Percentiles rank a stretch among this genome's conserved stretches.
phyloP scores from a whole-genome alignment of 2,113 vertebrate species.

The Thamnaconus septentrionalis region DNA sequence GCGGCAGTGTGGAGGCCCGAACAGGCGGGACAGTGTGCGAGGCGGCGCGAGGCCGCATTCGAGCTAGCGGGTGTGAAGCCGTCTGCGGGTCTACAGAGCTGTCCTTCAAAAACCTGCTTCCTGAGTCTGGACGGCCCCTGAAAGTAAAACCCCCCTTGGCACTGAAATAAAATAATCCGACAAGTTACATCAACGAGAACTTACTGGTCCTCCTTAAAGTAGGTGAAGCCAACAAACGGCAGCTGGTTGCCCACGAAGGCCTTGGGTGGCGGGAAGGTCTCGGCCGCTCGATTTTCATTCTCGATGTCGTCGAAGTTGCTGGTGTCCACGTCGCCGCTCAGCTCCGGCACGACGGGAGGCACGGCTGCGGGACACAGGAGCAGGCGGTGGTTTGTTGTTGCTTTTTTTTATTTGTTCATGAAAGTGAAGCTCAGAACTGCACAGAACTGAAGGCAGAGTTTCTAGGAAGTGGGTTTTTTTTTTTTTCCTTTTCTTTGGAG shows the following conservation, averaged over 20 bases:
- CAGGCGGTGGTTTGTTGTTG: constrained; percentile 12
- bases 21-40: constrained; percentile 60
- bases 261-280: constrained; percentile 93
- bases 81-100: constrained; percentile 9
- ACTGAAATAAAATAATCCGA: background rate
- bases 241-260: constrained; percentile 97
- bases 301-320: constrained; percentile 97
- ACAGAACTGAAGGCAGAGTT: background rate
- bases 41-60: constrained; percentile 21
- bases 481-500: no score
- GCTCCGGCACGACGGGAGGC: constrained; percentile 95
- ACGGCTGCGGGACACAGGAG: constrained; percentile 79
- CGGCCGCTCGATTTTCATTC: constrained; percentile 87
- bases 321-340: constrained; percentile 94
- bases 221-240: constrained; percentile 97
- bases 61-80: constrained; percentile 39
- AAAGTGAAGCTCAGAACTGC: background rate
- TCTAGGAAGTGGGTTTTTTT: no score
- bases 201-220: constrained; percentile 95
- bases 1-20: constrained; percentile 55
- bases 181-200: constrained; percentile 38
- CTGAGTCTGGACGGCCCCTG: background rate
- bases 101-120: constrained; percentile 17
- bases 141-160: background rate
- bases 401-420: background rate